Base-by-base conservation (phyloP, 2,797 vertebrate species). In the Monodelphis domestica region DNA sequence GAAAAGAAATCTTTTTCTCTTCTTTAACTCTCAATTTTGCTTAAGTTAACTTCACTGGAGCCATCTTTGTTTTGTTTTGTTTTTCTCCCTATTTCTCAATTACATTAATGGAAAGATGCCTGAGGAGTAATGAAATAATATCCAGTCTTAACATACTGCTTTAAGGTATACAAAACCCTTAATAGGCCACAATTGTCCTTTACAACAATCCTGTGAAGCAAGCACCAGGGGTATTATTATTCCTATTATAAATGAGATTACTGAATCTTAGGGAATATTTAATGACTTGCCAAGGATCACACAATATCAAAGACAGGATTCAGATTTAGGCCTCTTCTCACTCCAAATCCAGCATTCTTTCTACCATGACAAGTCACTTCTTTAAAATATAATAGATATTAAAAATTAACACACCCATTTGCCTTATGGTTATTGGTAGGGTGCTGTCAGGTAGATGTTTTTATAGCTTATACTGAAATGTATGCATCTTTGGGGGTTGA, bases 1-100 rank as follows among this genome's bases (percentile, higher is more conserved):
- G 94, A 96, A 89, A 63, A 94, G 52, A 53, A 93, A 93, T 6
- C 90, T 95, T 95, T 45, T 45, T 93, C 56, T 94, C 29, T 97
- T 94, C 57, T 70, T 93, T 91, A 93, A 94, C 50, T 91, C 84
- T 50, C 0, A 52, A 33, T 95, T 95, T 2, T 78, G 28, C 55
- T 53, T 38, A 96, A 91, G 12, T 95, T 96, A 96, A 89, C 57
- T 54, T 93, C 93, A 91, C 10, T 89, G 89, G 91, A 94, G 29
- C 38, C 7, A 87, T 91, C 15, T 92, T 92, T 90, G 38, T 14
- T 95, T 95, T 90, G 94, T 2, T 70, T 70, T 17, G 33, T 38
- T 70, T 70, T 70, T 38, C 33, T 70, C 14, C 59, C 30, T 17
- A 17, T 70, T 70, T 70, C 15, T 70, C 59, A 21, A 21, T 70